These are phyloP conservation scores for Lottia scabra DNA, from an alignment of 2,888 invertebrate genomes.

Conservation along the genomic window DNA sequence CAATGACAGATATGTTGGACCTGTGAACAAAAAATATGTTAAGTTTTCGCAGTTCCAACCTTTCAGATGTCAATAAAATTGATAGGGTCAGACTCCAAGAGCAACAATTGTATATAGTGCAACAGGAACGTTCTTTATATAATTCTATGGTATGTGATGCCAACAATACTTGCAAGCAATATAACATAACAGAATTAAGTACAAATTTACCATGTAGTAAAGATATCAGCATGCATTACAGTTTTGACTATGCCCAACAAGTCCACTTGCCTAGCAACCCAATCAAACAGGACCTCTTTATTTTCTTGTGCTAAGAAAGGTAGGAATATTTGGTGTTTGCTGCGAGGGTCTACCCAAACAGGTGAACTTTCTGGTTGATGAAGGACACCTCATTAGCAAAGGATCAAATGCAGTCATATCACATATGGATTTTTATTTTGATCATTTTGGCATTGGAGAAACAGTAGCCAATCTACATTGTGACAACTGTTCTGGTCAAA, in stretches of 20 bases:
- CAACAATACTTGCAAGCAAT: neutral
- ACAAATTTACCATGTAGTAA: neutral
- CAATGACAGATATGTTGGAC: conserved; percentile 31
- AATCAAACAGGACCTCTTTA: conserved; percentile 44
- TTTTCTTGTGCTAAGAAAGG: conserved; percentile 42
- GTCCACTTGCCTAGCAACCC: conserved; percentile 38
- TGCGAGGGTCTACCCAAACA: conserved; percentile 29
- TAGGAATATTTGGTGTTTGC: conserved; percentile 39
- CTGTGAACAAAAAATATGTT: conserved; percentile 24
- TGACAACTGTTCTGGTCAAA: conserved; percentile 8
- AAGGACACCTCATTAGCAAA: conserved; percentile 26
- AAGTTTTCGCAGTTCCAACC: conserved; percentile 11
- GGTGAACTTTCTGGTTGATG: conserved; percentile 39
- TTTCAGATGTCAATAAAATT: conserved; percentile 6
- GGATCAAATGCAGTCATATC: conserved; percentile 24
- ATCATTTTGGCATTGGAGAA: conserved; percentile 25
- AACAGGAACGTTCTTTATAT: conserved; percentile 10
- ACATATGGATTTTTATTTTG: conserved; percentile 25
- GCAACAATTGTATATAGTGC: conserved; percentile 9
- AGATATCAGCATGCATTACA: conserved; percentile 26
- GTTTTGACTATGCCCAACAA: conserved; percentile 43
- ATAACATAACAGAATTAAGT: neutral
- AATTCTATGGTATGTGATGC: neutral
- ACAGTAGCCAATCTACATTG: conserved; percentile 4
- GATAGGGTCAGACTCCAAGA: neutral